Conservation (phyloP, 2,888 invertebrate genomes). For the Pelosia muscerda region DNA sequence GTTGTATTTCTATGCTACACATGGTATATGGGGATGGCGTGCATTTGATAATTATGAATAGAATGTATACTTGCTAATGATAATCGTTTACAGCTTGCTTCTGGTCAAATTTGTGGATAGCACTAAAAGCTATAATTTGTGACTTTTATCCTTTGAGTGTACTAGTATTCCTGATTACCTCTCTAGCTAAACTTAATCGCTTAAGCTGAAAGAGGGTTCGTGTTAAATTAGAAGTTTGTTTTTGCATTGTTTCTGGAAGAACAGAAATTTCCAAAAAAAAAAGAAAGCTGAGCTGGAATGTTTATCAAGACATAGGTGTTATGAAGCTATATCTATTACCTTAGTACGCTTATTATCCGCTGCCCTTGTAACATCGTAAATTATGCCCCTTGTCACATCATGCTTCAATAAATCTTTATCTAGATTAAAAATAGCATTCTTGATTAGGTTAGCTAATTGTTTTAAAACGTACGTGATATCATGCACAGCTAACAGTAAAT, state of each 20-base stretch:
- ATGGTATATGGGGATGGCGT: slow-evolving; percentile 27
- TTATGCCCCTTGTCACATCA: slow-evolving; percentile 41
- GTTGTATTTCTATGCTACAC: slow-evolving; percentile 52
- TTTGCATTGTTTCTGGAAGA: too few species aligned
- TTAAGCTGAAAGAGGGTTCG: too few species aligned
- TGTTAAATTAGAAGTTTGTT: too few species aligned
- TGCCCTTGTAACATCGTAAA: slow-evolving; percentile 50
- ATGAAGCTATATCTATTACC: slow-evolving; percentile 50
- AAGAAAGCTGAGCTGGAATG: slow-evolving; percentile 21
- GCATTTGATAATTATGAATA: neutral
- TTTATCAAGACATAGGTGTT: slow-evolving; percentile 26
- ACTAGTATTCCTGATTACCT: too few species aligned
- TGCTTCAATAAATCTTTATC: slow-evolving; percentile 44
- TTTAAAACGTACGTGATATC: slow-evolving; percentile 57
- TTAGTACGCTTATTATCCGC: slow-evolving; percentile 55
- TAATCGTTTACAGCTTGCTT: neutral
- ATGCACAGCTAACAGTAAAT: slow-evolving; percentile 59
- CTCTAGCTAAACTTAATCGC: too few species aligned
- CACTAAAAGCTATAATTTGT: too few species aligned
- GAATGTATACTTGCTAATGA: neutral
- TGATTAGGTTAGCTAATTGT: slow-evolving; percentile 50
- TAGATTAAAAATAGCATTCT: slow-evolving; percentile 34
- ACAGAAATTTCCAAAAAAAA: neutral
- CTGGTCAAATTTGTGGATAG: too few species aligned
- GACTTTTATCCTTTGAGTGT: too few species aligned